Percentiles rank a stretch among this genome's conserved stretches.
Evolutionary conservation across 2,888 invertebrate genomes (phyloP).

Genomic region (Rhagonycha fulva): DNA sequence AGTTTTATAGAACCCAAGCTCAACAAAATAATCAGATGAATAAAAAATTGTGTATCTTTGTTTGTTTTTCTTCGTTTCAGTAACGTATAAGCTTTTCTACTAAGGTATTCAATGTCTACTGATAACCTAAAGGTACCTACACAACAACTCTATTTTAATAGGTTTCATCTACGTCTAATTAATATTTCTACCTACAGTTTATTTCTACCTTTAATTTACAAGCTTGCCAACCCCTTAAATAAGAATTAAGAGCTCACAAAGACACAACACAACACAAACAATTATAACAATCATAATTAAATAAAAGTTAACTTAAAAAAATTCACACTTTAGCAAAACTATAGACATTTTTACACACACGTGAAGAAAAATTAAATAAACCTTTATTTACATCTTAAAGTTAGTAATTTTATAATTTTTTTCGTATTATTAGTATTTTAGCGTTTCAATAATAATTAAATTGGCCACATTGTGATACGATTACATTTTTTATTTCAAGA

Average conservation of each 20-base stretch:
- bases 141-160: conserved; percentile 3
- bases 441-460: no score
- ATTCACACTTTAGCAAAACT: neutral
- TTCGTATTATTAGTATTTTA: neutral
- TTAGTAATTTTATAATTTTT: neutral
- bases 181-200: conserved; percentile 21
- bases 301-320: conserved; percentile 33
- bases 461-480: neutral
- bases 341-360: conserved; percentile 9
- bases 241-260: conserved; percentile 51
- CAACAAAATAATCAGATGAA: neutral
- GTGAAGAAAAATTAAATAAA: conserved; percentile 20
- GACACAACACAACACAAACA: conserved; percentile 56
- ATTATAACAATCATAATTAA: conserved; percentile 35
- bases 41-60: neutral
- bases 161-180: conserved; percentile 12
- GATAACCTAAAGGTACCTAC: conserved; percentile 6
- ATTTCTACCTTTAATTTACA: conserved; percentile 46
- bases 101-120: neutral
- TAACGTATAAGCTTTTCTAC: neutral
- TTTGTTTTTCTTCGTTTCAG: neutral
- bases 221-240: conserved; percentile 57
- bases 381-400: neutral
- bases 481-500: no score
- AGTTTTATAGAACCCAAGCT: no score